A percentile compares a stretch with the other conserved stretches of the same genome.
phyloP scores from a whole-genome alignment of 2,113 vertebrate genomes.

The Bubo scandiacus region DNA sequence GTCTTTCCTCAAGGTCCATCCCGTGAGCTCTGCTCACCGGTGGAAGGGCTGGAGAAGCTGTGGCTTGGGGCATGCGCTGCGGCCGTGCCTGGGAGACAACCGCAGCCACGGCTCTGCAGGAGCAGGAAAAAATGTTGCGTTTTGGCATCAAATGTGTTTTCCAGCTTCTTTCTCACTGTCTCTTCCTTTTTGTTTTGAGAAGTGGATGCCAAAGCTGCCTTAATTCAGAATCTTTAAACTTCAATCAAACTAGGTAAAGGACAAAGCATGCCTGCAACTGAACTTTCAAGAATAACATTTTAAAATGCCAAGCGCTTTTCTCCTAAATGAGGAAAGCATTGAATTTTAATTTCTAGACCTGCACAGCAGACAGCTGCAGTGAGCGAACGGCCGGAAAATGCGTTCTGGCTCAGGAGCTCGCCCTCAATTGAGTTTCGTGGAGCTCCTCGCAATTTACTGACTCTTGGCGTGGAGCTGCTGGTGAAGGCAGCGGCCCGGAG shows the following conservation, averaged over 20 bases:
- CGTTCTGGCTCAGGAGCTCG: background rate
- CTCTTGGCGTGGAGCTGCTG: background rate
- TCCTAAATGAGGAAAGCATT: background rate
- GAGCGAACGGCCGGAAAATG: background rate
- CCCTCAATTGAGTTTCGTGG: background rate
- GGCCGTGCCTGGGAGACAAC: accelerated
- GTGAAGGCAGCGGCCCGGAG: background rate
- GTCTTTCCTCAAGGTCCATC: background rate
- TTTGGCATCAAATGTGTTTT: background rate
- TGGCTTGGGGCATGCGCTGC: background rate
- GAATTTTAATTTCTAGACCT: background rate
- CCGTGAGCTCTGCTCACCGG: background rate
- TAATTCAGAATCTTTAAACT: background rate
- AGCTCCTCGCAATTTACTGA: background rate
- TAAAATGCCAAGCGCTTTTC: slow-evolving; percentile 22
- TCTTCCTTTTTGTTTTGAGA: background rate
- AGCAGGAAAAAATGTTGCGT: accelerated
- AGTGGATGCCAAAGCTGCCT: background rate
- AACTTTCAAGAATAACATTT: slow-evolving; percentile 46
- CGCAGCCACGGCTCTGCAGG: background rate
- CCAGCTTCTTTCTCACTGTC: background rate
- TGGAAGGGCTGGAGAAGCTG: background rate
- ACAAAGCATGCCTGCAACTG: background rate
- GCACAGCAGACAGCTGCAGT: background rate
- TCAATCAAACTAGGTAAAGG: background rate